Percentiles rank a stretch among this genome's conserved stretches.
Conservation (phyloP, 2,888 invertebrate genomes). For the Seira ritae region DNA sequence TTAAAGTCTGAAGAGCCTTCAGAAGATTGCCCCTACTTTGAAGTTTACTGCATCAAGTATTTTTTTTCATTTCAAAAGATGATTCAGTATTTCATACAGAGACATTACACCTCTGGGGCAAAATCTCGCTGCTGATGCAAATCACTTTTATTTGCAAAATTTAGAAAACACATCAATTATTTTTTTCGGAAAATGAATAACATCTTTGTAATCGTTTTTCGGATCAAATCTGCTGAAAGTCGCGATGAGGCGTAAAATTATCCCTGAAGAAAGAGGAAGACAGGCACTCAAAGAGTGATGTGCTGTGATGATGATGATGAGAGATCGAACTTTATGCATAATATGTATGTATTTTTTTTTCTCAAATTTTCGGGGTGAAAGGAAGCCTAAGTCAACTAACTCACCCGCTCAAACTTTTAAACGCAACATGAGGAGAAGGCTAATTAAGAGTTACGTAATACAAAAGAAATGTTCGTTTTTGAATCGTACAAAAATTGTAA, state of each 20-base stretch:
- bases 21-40: too few species aligned
- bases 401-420: background rate
- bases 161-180: background rate
- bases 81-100: background rate
- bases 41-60: slow-evolving; percentile 48
- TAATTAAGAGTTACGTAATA: slow-evolving; percentile 10
- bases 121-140: background rate
- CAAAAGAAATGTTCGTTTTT: background rate
- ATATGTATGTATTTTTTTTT: background rate
- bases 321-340: too few species aligned
- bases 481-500: background rate
- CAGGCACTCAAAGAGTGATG: too few species aligned
- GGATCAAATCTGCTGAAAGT: background rate
- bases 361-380: background rate
- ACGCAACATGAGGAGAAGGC: background rate
- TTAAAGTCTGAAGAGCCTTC: too few species aligned
- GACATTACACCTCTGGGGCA: background rate
- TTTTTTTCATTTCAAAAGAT: slow-evolving; percentile 19
- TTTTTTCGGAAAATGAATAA: background rate
- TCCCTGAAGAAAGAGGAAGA: background rate
- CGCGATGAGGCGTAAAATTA: background rate
- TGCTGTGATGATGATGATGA: too few species aligned
- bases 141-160: slow-evolving; percentile 6
- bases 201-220: background rate
- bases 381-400: background rate